These are phyloP conservation scores for Oncorhynchus kisutch DNA, from an alignment of 2,113 vertebrate species.

Conservation along the genomic window DNA sequence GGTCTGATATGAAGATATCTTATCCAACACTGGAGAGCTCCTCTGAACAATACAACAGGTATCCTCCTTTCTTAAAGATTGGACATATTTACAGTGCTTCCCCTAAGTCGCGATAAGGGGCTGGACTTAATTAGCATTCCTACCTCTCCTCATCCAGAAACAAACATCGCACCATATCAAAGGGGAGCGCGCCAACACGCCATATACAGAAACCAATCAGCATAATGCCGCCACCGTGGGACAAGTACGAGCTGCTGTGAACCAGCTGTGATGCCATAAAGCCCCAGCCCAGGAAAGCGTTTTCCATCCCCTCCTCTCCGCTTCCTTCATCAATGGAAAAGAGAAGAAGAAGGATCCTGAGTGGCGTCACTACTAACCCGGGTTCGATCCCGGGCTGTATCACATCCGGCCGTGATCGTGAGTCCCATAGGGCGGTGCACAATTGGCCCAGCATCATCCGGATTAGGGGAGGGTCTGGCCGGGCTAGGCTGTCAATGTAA, in stretches of 20 bases:
- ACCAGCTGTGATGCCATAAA: slow-evolving; percentile 14
- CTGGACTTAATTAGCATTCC: too few species aligned
- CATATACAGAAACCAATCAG: slow-evolving; percentile 28
- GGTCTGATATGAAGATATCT: not conserved
- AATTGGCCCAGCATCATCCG: too few species aligned
- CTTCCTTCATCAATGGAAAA: slow-evolving; percentile 27
- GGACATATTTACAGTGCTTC: too few species aligned
- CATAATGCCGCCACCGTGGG: slow-evolving; percentile 28
- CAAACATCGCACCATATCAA: slow-evolving; percentile 16
- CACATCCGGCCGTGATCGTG: too few species aligned
- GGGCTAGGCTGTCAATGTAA: too few species aligned
- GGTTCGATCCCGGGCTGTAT: too few species aligned
- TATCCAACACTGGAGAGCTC: not conserved
- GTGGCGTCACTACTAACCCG: too few species aligned
- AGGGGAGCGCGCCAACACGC: not conserved
- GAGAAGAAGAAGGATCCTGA: too few species aligned
- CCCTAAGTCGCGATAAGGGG: too few species aligned
- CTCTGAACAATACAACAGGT: not conserved
- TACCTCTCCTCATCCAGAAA: too few species aligned
- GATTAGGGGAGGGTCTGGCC: too few species aligned
- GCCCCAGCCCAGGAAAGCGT: not conserved
- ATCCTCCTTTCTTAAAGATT: not conserved
- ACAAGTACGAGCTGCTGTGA: not conserved
- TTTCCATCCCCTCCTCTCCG: slow-evolving; percentile 5
- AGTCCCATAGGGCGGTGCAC: too few species aligned